Evolutionary conservation across 1,140 invertebrate genomes (phyloP).

Genomic region (Nephila pilipes): DNA sequence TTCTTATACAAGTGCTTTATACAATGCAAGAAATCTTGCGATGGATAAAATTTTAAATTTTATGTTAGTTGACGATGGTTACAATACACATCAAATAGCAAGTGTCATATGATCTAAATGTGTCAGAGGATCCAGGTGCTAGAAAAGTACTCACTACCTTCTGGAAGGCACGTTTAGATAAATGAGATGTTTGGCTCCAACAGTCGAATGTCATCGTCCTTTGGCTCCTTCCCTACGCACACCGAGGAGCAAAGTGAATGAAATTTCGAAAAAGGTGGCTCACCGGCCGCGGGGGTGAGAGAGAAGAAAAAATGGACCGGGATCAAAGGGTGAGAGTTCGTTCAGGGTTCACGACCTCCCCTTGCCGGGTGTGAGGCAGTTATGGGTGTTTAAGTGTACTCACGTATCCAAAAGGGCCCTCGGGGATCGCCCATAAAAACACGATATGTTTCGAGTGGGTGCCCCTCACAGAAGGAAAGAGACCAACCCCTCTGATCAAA

Average conservation of each 20-base stretch:
- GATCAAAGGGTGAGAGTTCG: constrained; percentile 55
- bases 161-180: not conserved
- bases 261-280: not conserved
- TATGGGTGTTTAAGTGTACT: not conserved
- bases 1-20: too few species aligned
- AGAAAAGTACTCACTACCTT: too few species aligned
- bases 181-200: not conserved
- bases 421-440: not conserved
- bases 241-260: not conserved
- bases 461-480: constrained; percentile 11
- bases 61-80: too few species aligned
- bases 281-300: not conserved
- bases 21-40: too few species aligned
- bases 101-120: too few species aligned
- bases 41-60: too few species aligned
- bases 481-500: constrained; percentile 11
- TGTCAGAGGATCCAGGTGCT: too few species aligned
- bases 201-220: not conserved
- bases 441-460: not conserved
- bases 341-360: not conserved
- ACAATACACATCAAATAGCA: too few species aligned
- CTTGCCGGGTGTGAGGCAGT: not conserved
- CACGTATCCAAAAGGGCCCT: not conserved
- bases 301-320: not conserved
- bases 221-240: not conserved